Percentiles rank a stretch among this genome's conserved stretches.
Evolutionary conservation across 30 jellyfish, hydroid and myxozoan species (phyloP).

Genomic region (Rhopilema esculentum): DNA sequence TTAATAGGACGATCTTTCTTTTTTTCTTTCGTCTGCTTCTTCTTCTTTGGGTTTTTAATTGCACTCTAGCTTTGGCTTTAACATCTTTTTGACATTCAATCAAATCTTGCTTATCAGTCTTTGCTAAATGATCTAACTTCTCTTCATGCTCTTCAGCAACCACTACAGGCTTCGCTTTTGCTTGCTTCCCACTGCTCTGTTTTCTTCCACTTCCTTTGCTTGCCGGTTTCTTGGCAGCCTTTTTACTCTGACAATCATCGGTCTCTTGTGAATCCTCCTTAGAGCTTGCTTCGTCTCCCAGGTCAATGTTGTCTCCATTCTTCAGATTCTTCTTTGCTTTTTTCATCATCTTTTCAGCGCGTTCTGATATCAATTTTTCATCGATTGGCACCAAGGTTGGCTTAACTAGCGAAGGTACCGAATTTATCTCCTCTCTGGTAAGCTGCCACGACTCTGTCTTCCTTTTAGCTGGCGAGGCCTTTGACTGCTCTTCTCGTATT

Average conservation of each 20-base stretch:
- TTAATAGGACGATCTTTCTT: not conserved
- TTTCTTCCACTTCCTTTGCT: not conserved
- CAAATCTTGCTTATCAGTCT: not conserved
- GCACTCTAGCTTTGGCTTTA: not conserved
- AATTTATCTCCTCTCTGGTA: conserved; percentile 24
- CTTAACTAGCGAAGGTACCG: conserved; percentile 25
- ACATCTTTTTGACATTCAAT: not conserved
- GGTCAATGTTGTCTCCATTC: not conserved
- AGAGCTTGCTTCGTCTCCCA: not conserved
- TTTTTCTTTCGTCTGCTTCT: not conserved
- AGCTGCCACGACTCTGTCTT: conserved; percentile 15
- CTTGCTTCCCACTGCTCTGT: not conserved
- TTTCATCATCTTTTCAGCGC: conserved; percentile 28
- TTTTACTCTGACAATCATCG: not conserved
- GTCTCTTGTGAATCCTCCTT: not conserved
- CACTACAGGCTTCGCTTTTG: not conserved
- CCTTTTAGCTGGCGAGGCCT: not conserved
- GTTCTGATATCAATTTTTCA: conserved; percentile 2
- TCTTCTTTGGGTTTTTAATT: not conserved
- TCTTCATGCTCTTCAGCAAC: not conserved
- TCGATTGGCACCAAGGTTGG: conserved; percentile 35
- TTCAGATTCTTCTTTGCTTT: not conserved
- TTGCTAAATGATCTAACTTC: not conserved
- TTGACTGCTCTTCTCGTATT: not conserved
- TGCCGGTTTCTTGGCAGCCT: no score